These are phyloP conservation scores for Pipistrellus pipistrellus DNA, from an alignment of 2,797 vertebrate genomes.

Conservation along the genomic window DNA sequence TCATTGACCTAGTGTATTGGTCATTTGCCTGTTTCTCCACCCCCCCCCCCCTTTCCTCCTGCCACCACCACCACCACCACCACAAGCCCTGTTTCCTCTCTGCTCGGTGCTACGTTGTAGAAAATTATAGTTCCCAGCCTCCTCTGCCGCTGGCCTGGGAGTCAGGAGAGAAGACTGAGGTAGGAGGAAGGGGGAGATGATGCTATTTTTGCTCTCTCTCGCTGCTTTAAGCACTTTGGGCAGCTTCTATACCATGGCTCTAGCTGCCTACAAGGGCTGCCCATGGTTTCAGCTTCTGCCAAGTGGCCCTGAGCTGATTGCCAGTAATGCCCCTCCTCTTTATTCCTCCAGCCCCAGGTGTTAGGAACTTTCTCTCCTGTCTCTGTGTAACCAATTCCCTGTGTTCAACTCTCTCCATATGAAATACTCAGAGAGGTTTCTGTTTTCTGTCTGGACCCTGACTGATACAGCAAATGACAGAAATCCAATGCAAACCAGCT, in stretches of 20 bases:
- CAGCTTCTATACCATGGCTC: background rate
- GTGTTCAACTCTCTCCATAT: background rate
- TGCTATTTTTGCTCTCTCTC: background rate
- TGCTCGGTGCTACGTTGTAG: background rate
- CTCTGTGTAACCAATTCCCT: background rate
- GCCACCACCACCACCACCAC: too few relatives aligned
- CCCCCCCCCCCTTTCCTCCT: too few relatives aligned
- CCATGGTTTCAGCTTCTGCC: background rate
- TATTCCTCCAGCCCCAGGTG: background rate
- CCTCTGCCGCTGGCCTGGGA: background rate
- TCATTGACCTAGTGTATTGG: background rate
- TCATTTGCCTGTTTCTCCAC: background rate
- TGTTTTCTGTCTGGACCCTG: conserved; percentile 13
- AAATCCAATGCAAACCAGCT: background rate
- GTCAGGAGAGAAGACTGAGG: background rate
- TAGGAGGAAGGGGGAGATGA: background rate
- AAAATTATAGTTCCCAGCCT: background rate
- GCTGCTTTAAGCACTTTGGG: background rate
- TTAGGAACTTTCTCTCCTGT: background rate
- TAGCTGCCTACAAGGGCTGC: background rate
- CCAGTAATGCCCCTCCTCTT: background rate
- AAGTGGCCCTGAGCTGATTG: background rate
- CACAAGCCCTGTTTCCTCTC: background rate
- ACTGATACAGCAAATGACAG: conserved; percentile 28
- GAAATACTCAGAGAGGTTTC: background rate